These are phyloP conservation scores for Helicoverpa zea DNA, from an alignment of 1,140 invertebrate species.

Conservation along the genomic window DNA sequence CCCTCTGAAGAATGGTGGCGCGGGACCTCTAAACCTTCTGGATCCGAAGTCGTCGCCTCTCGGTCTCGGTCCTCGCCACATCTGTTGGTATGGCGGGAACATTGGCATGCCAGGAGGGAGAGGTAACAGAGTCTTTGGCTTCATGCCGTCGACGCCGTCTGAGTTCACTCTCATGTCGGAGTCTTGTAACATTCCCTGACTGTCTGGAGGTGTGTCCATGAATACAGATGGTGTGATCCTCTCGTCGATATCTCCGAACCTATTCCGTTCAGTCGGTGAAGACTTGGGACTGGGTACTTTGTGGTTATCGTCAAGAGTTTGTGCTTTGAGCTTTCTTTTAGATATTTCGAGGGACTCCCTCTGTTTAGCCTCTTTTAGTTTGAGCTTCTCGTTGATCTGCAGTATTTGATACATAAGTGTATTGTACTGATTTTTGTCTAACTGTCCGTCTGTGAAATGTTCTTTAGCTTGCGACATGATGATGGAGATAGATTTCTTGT, in stretches of 20 bases:
- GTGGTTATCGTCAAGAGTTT: constrained; percentile 78
- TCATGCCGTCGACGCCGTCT: constrained; percentile 56
- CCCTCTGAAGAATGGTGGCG: constrained; percentile 72
- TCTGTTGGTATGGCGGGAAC: constrained; percentile 65
- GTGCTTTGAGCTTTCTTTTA: constrained; percentile 77
- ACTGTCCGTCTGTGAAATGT: constrained; percentile 91
- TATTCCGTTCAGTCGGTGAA: constrained; percentile 70
- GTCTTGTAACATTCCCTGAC: constrained; percentile 64
- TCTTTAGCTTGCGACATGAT: constrained; percentile 95
- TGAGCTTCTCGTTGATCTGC: constrained; percentile 92
- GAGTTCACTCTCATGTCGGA: constrained; percentile 76
- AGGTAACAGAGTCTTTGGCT: constrained; percentile 63
- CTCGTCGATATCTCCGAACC: constrained; percentile 86
- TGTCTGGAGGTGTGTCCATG: constrained; percentile 64
- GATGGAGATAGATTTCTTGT: constrained; percentile 90
- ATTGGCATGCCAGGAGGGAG: constrained; percentile 74
- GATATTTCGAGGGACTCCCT: constrained; percentile 87
- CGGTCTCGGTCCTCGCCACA: constrained; percentile 70
- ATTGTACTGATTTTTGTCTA: constrained; percentile 93
- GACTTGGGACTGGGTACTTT: constrained; percentile 80
- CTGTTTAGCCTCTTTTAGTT: constrained; percentile 91
- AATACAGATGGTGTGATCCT: constrained; percentile 70
- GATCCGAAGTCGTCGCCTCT: constrained; percentile 71
- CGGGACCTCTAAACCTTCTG: constrained; percentile 72
- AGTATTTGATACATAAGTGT: constrained; percentile 93